phyloP scores from a whole-genome alignment of 2,797 vertebrate genomes.

The Bucorvus abyssinicus region DNA sequence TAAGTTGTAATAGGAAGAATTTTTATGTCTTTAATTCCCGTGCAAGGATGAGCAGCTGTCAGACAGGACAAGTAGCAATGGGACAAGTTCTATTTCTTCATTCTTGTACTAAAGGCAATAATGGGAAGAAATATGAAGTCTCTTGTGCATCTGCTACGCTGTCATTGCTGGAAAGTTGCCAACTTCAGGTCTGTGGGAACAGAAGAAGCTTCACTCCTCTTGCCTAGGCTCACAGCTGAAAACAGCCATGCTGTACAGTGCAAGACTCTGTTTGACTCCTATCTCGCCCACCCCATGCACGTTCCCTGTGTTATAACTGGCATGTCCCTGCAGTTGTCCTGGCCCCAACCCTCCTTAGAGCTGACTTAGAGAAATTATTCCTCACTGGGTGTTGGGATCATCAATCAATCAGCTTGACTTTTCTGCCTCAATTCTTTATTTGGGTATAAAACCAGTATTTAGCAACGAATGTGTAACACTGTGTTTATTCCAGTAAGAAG shows the following conservation, averaged over 20 bases:
- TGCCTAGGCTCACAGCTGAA: neutral
- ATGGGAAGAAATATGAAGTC: neutral
- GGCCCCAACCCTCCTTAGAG: rapidly evolving
- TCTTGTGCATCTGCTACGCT: neutral
- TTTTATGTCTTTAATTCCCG: neutral
- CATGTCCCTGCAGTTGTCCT: neutral
- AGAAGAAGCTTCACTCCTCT: neutral
- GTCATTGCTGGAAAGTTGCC: neutral
- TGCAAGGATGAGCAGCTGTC: neutral
- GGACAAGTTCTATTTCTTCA: neutral
- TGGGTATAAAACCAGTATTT: neutral
- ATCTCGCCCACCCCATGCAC: neutral
- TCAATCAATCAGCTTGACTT: neutral
- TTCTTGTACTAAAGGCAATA: neutral
- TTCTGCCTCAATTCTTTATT: neutral
- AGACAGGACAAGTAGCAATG: neutral
- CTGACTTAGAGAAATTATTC: neutral
- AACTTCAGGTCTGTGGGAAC: neutral
- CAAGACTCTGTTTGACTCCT: neutral
- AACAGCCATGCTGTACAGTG: neutral
- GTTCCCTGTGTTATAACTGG: neutral
- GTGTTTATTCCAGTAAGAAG: neutral
- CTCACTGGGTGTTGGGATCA: neutral
- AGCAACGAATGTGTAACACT: neutral
- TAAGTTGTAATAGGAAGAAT: neutral